Evolutionary conservation across 2,888 invertebrate species (phyloP), one percentile per base, ranked within the genome.

Genomic region (Parnassius mnemosyne): DNA sequence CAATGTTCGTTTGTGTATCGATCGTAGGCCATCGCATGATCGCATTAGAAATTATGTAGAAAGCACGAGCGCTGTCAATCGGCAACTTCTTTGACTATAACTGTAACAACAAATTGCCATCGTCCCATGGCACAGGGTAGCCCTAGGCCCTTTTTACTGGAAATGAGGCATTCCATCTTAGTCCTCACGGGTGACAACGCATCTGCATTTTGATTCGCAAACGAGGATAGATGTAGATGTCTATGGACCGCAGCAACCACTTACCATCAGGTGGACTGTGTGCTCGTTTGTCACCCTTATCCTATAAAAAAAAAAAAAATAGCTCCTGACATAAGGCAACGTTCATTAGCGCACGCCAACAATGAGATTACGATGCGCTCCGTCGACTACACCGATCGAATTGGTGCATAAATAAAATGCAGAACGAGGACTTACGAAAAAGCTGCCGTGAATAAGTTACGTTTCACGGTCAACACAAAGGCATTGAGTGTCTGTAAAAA

Each of bases 401-500:
- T 63, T 63, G 47, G 55, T 58, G 62, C 55, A 63, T 60, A 60
- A 63, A 59, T 63, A 63, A 63, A 56, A 63, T 63, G 34, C 44
- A 59, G 63, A 56, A 63, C 63, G 43, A 63, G 63, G 63, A 63
- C 59, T 49, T 42, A 46, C 63, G 49, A 59, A 59, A 63, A 56
- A 63, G 59, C 55, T 56, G 63, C 63, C 59, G 56, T 63, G 63
- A 63, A 63, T 63, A 63, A 63, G 59, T 60, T 56, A 63, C 43
- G 46, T 59, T 56, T 56, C 63, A 60, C 52, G 59, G 63, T 47
- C 58, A 42, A 16, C 54, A 46, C 57, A 52, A 59, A 55, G 55
- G 60, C 50, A 53, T 20, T 51, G 58, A 46, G 16, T 50, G 44
- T 59, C 57, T 25, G 55, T 10, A 46, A 54, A 42, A 61, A 57